Evolutionary conservation across 2,888 invertebrate species (phyloP).

Genomic region (Brenthis daphne): DNA sequence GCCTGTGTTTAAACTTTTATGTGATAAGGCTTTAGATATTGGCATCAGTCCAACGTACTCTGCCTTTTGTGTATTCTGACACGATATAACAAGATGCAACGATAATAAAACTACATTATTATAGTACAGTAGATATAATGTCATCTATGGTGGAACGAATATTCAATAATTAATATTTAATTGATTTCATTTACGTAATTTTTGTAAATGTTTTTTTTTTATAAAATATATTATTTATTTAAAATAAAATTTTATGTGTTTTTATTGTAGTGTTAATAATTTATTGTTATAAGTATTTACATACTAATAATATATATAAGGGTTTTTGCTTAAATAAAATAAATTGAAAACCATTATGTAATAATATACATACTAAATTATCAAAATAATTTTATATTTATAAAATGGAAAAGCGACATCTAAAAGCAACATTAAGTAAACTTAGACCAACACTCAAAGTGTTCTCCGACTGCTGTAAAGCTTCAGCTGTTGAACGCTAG

Average conservation of each 20-base stretch:
- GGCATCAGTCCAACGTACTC: constrained; percentile 30
- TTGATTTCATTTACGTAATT: too few relatives aligned
- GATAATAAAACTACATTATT: neutral
- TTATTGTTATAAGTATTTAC: too few relatives aligned
- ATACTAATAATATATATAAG: too few relatives aligned
- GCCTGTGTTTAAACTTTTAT: constrained; percentile 31
- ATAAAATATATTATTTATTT: too few relatives aligned
- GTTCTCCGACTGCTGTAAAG: too few relatives aligned
- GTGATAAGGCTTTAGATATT: constrained; percentile 30
- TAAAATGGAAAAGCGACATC: neutral
- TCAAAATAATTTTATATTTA: too few relatives aligned
- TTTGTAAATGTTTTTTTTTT: too few relatives aligned
- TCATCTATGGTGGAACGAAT: neutral
- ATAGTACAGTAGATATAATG: neutral
- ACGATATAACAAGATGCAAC: constrained; percentile 12
- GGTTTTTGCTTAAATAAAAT: too few relatives aligned
- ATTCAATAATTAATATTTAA: neutral
- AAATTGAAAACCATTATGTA: too few relatives aligned
- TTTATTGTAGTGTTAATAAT: too few relatives aligned
- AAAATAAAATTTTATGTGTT: too few relatives aligned
- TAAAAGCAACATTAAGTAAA: neutral
- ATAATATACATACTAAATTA: too few relatives aligned
- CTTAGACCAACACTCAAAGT: neutral
- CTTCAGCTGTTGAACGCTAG: neutral
- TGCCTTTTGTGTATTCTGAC: constrained; percentile 17